These are phyloP conservation scores for Ceratina australensis DNA, from an alignment of 1,140 invertebrate genomes.

Conservation along the genomic window DNA sequence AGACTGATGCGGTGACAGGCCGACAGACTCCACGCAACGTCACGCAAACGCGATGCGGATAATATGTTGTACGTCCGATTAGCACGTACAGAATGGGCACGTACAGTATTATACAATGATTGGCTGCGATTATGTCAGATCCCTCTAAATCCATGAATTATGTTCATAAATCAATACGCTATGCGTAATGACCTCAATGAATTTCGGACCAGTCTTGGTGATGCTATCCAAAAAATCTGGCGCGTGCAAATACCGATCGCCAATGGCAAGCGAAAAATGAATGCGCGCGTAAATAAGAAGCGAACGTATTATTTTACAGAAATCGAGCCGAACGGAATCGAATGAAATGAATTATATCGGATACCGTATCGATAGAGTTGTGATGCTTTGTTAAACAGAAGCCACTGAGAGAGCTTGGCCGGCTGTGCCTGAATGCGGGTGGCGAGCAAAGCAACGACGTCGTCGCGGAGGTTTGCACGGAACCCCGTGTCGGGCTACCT, in stretches of 20 bases:
- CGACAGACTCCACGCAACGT: conserved; percentile 12
- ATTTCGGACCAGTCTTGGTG: no score
- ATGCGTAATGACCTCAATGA: no score
- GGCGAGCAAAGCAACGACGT: conserved; percentile 69
- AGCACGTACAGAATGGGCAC: not conserved
- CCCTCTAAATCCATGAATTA: no score
- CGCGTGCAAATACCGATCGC: no score
- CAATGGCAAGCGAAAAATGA: no score
- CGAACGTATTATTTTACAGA: no score
- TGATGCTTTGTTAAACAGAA: conserved; percentile 73
- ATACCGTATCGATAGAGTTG: not conserved
- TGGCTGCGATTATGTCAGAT: not conserved
- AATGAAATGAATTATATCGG: no score
- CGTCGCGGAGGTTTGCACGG: conserved; percentile 69
- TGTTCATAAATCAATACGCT: no score
- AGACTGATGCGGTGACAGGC: conserved; percentile 1
- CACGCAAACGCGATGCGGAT: conserved; percentile 1
- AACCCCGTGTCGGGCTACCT: conserved; percentile 78
- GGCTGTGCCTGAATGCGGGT: conserved; percentile 80
- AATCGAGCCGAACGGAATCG: no score
- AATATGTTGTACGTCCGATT: not conserved
- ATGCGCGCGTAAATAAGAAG: no score
- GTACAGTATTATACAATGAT: conserved; percentile 1
- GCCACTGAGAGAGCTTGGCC: conserved; percentile 80
- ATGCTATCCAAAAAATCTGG: no score